These are phyloP conservation scores for Adrianichthys oophorus DNA, from an alignment of 2,797 vertebrate species.

Conservation along the genomic window DNA sequence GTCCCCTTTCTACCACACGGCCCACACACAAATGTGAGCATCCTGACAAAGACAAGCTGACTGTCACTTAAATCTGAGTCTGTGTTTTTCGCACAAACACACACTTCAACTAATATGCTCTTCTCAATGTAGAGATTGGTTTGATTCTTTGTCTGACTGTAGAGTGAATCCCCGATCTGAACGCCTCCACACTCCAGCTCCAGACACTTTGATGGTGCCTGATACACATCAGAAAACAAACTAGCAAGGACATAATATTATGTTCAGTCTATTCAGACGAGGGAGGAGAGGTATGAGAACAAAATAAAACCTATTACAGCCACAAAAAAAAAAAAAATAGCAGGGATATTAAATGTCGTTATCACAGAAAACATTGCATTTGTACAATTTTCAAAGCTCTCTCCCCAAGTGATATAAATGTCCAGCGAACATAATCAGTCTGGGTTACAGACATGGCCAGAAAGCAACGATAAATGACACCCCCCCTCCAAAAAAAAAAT, in stretches of 20 bases:
- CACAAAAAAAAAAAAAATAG: neutral
- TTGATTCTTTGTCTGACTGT: slow-evolving; percentile 68
- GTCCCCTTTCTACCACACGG: slow-evolving; percentile 60
- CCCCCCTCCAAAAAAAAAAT: slow-evolving; percentile 43
- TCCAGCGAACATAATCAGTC: slow-evolving; percentile 76
- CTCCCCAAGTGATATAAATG: slow-evolving; percentile 75
- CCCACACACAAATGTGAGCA: slow-evolving; percentile 64
- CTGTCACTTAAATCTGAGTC: slow-evolving; percentile 66
- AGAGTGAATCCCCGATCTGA: slow-evolving; percentile 61
- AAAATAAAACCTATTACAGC: slow-evolving; percentile 63
- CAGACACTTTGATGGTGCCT: slow-evolving; percentile 56
- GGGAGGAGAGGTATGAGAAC: slow-evolving; percentile 50
- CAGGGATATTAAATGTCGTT: slow-evolving; percentile 62
- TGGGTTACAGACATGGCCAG: slow-evolving; percentile 73
- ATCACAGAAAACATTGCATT: slow-evolving; percentile 69
- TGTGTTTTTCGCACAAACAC: slow-evolving; percentile 59
- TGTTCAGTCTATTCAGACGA: slow-evolving; percentile 31
- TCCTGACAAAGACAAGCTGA: slow-evolving; percentile 63
- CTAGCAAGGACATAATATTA: slow-evolving; percentile 31
- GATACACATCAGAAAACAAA: slow-evolving; percentile 58
- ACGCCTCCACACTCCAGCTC: slow-evolving; percentile 52
- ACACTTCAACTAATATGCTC: slow-evolving; percentile 61
- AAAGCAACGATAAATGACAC: slow-evolving; percentile 82
- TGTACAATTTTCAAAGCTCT: slow-evolving; percentile 59
- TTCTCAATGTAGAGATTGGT: slow-evolving; percentile 58